These are phyloP conservation scores for Stegodyphus mimosarum DNA, from an alignment of 1,140 invertebrate species.

Conservation along the genomic window DNA sequence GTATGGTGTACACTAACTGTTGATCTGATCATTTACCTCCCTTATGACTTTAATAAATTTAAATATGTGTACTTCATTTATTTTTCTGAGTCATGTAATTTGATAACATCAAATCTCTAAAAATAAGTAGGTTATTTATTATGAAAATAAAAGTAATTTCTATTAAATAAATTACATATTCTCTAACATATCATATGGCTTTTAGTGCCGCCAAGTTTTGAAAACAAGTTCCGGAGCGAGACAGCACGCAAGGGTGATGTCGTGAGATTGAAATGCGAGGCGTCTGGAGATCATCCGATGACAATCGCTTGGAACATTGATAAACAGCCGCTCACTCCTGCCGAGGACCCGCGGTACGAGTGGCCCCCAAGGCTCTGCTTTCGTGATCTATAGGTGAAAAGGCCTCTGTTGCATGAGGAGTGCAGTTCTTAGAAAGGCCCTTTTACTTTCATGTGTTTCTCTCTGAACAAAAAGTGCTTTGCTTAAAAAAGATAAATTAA, in stretches of 20 bases:
- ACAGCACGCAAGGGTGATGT: conserved; percentile 65
- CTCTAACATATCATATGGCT: neutral
- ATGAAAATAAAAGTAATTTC: too few relatives aligned
- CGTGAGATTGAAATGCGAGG: conserved; percentile 68
- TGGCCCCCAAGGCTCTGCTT: conserved; percentile 39
- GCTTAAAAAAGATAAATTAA: neutral
- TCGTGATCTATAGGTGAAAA: conserved; percentile 54
- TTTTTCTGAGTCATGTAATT: too few relatives aligned
- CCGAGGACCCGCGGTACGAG: conserved; percentile 62
- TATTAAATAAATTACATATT: too few relatives aligned
- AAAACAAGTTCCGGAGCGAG: conserved; percentile 62
- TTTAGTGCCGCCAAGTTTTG: conserved; percentile 64
- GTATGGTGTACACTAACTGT: too few relatives aligned
- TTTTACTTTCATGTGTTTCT: neutral
- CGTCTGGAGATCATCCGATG: conserved; percentile 68
- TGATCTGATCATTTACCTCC: too few relatives aligned
- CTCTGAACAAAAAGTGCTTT: neutral
- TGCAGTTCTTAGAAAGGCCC: conserved; percentile 29
- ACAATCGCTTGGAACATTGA: conserved; percentile 68
- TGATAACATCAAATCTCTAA: too few relatives aligned
- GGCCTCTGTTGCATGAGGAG: conserved; percentile 56
- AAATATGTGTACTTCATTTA: too few relatives aligned
- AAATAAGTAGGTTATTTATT: too few relatives aligned
- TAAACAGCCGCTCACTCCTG: conserved; percentile 62
- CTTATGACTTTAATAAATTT: too few relatives aligned